phyloP scores from a whole-genome alignment of 2,113 vertebrate species.

The Callospermophilus lateralis region DNA sequence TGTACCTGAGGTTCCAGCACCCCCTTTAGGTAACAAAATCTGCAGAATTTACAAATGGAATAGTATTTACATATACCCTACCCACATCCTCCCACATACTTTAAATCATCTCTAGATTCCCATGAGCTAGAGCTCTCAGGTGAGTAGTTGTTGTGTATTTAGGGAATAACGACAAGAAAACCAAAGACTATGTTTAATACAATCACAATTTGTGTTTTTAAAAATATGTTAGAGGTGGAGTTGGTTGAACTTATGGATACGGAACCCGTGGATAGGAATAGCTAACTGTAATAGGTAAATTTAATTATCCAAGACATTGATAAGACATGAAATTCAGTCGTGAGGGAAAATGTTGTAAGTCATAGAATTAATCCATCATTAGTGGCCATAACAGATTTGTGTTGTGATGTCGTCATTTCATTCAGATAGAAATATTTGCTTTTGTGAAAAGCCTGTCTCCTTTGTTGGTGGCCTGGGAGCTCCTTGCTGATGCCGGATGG shows the following conservation, averaged over 20 bases:
- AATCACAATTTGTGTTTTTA: background rate
- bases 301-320: background rate
- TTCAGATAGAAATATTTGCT: background rate
- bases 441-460: background rate
- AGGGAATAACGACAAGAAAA: background rate
- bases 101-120: background rate
- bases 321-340: background rate
- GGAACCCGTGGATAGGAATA: background rate
- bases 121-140: accelerated
- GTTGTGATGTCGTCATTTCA: background rate
- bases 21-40: background rate
- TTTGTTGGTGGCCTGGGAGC: background rate
- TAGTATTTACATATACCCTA: too few relatives aligned
- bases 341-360: background rate
- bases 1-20: background rate
- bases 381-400: background rate
- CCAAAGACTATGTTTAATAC: background rate
- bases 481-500: background rate
- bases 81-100: background rate
- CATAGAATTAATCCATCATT: background rate
- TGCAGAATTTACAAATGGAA: background rate
- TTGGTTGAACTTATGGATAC: background rate
- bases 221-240: background rate
- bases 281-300: background rate
- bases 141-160: background rate